These are phyloP conservation scores for Caenorhabditis latens DNA, from an alignment of 1,140 invertebrate species.

Conservation along the genomic window DNA sequence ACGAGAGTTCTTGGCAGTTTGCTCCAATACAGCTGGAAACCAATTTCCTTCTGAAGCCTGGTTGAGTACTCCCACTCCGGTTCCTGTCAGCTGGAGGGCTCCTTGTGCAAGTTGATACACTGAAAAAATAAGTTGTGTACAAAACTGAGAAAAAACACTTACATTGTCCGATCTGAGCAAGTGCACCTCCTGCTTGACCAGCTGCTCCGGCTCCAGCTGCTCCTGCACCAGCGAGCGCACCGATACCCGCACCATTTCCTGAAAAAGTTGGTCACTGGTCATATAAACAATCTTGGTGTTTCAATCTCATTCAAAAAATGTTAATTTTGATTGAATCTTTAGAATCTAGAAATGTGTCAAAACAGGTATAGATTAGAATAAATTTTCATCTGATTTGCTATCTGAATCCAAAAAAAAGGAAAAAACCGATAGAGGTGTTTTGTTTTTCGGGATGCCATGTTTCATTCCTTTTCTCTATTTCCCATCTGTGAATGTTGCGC, in stretches of 20 bases:
- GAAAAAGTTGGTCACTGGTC: neutral
- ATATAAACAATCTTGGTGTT: no score
- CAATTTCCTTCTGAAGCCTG: constrained; percentile 74
- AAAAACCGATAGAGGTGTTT: constrained; percentile 38
- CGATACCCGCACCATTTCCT: constrained; percentile 61
- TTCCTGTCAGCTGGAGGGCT: constrained; percentile 74
- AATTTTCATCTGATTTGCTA: no score
- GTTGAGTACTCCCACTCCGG: constrained; percentile 75
- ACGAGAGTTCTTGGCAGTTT: constrained; percentile 67
- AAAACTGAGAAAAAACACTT: constrained; percentile 49
- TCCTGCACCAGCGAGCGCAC: constrained; percentile 62
- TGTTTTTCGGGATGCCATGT: neutral
- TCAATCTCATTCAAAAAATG: no score
- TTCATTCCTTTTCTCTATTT: neutral
- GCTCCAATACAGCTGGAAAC: constrained; percentile 68
- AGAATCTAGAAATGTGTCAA: no score
- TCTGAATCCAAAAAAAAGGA: no score
- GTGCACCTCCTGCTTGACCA: constrained; percentile 67
- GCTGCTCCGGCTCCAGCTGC: constrained; percentile 55
- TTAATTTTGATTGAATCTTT: neutral
- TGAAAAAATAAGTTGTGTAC: constrained; percentile 28
- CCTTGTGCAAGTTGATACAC: constrained; percentile 76
- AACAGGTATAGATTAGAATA: no score
- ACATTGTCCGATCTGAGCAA: constrained; percentile 71
- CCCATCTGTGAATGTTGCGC: neutral